These are phyloP conservation scores for Pocillopora verrucosa DNA, from an alignment of 64 coral and sea anemone genomes.

Conservation along the genomic window DNA sequence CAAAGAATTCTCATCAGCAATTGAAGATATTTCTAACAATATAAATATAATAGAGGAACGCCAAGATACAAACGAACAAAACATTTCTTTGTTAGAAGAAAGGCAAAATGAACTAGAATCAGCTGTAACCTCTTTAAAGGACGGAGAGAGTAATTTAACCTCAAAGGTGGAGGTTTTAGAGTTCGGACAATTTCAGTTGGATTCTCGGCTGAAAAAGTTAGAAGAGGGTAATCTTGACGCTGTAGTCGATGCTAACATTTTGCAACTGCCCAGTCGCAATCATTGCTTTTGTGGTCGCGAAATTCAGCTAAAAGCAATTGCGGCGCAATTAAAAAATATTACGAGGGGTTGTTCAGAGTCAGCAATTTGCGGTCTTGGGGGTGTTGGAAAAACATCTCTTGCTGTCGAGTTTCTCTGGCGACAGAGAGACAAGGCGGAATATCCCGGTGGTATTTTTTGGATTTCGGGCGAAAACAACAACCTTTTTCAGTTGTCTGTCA, in stretches of 20 bases:
- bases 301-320: conserved; percentile 33
- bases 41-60: background rate
- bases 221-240: background rate
- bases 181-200: conserved; percentile 19
- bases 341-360: conserved; percentile 7
- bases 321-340: background rate
- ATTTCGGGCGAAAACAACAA: conserved; percentile 48
- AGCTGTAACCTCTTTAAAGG: background rate
- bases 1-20: background rate
- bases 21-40: conserved; percentile 1
- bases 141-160: background rate
- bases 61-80: background rate
- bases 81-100: background rate
- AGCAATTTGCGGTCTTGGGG: conserved; percentile 63
- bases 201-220: conserved; percentile 27
- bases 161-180: conserved; percentile 8
- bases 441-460: conserved; percentile 40
- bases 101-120: background rate
- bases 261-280: conserved; percentile 70
- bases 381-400: conserved; percentile 76
- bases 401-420: conserved; percentile 68
- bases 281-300: conserved; percentile 59
- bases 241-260: background rate
- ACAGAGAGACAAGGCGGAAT: conserved; percentile 38
- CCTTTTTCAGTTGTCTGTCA: conserved; percentile 50